Evolutionary conservation across 1,140 invertebrate genomes (phyloP), one percentile per base, ranked within the genome.

Genomic region (Uloborus diversus): DNA sequence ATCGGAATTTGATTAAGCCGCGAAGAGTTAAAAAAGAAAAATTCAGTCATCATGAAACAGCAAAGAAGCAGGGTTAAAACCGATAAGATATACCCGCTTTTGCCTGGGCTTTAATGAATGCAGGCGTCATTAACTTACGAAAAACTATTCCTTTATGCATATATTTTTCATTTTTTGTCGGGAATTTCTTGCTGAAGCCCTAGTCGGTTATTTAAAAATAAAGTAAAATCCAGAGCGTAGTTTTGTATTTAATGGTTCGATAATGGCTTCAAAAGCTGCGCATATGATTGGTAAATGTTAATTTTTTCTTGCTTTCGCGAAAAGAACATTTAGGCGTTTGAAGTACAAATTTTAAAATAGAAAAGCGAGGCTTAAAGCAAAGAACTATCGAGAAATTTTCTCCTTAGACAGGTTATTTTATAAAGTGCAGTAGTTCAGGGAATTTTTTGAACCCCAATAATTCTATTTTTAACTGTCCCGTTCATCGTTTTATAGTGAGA

Each of bases 1-100:
- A 73, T 73, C 57, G 69, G 69, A 73, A 61, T 73, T 73, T 73
- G 69, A 73, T 73, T 73, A 73, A 73, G 56, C 33, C 9, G 23
- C 68, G n/a, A n/a, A n/a, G n/a, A n/a, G n/a, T n/a, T 47, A 73
- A 61, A 73, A 73, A 73, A 73, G 14, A 35, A 23, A 33, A 57
- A 49, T 73, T 35, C 53, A 61, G 61, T 61, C 59, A 61, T 28
- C 23, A 61, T 61, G 13, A 68, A 73, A n/a, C n/a, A n/a, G n/a
- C n/a, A n/a, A n/a, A 73, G 61, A 73, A 61, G 30, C 47, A 47
- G 37, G 69, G 69, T 62, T 73, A 73, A 73, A 61, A 57, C 32
- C 56, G 69, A 73, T 73, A 59, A 42, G 69, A 28, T 14, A 14
- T 30, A 57, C 37, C 28, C 23, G 53, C 23, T 20, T 23, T 61